These are phyloP conservation scores for Eolophus roseicapilla DNA, from an alignment of 2,113 vertebrate genomes.

Conservation along the genomic window DNA sequence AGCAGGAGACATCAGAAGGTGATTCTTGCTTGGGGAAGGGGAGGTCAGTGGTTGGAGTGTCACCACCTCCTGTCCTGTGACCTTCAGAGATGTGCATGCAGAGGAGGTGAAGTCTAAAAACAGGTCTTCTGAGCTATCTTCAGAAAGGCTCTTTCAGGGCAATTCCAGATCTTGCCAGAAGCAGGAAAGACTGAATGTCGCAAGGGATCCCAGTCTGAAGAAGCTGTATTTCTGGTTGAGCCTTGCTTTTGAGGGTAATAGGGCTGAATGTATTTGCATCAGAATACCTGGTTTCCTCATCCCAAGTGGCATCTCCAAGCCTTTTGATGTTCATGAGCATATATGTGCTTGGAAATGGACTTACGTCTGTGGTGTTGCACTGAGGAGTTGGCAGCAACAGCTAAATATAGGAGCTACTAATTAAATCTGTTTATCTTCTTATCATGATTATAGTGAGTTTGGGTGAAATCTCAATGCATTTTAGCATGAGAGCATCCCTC, in stretches of 20 bases:
- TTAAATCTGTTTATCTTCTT: neutral
- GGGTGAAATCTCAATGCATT: neutral
- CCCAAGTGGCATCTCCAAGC: neutral
- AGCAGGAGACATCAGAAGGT: neutral
- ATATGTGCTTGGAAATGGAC: neutral
- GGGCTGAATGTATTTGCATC: neutral
- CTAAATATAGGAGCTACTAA: neutral
- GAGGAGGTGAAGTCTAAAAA: neutral
- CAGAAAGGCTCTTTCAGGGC: neutral
- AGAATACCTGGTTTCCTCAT: neutral
- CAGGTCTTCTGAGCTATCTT: neutral
- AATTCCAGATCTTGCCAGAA: neutral
- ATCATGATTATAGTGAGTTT: neutral
- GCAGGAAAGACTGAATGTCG: neutral
- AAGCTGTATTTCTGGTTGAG: constrained; percentile 20
- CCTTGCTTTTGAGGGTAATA: neutral
- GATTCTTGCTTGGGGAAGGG: neutral
- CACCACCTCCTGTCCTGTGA: neutral
- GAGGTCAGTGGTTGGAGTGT: neutral
- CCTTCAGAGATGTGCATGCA: neutral
- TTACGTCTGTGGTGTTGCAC: neutral
- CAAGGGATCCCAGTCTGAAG: neutral
- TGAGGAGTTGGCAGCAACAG: neutral
- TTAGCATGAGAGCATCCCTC: neutral
- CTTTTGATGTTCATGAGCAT: neutral